phyloP scores from a whole-genome alignment of 2,888 invertebrate species.

The Cetonia aurata region DNA sequence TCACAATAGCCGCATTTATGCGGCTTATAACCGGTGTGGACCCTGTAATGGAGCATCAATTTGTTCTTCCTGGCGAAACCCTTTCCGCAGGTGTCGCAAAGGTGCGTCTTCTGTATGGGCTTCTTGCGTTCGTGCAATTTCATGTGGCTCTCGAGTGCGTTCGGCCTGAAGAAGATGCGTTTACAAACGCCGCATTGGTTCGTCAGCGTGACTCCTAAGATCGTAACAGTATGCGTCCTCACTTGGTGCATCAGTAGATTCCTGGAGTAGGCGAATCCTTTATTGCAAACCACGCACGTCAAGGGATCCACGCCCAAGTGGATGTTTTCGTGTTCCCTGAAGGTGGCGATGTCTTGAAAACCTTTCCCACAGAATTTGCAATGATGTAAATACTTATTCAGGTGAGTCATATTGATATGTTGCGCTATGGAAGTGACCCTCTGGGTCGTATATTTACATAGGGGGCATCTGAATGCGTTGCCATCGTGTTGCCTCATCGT shows the following conservation, averaged over 20 bases:
- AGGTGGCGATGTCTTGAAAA: conserved; percentile 69
- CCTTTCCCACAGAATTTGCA: conserved; percentile 71
- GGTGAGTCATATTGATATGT: conserved; percentile 61
- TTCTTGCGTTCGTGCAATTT: conserved; percentile 46
- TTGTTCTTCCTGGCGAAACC: conserved; percentile 61
- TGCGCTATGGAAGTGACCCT: conserved; percentile 57
- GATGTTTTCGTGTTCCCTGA: conserved; percentile 71
- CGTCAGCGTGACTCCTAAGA: conserved; percentile 65
- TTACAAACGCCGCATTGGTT: conserved; percentile 61
- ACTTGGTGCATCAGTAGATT: conserved; percentile 60
- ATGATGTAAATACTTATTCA: conserved; percentile 66
- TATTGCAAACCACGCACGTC: conserved; percentile 69
- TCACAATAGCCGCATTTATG: conserved; percentile 67
- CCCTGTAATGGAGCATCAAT: conserved; percentile 57
- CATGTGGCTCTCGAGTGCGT: conserved; percentile 66
- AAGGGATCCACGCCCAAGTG: conserved; percentile 69
- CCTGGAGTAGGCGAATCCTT: conserved; percentile 68
- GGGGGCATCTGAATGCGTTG: conserved; percentile 58
- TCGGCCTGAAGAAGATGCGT: conserved; percentile 58
- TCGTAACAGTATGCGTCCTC: conserved; percentile 61
- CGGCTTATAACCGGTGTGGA: conserved; percentile 58
- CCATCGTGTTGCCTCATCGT: conserved; percentile 58
- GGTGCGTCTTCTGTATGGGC: conserved; percentile 53
- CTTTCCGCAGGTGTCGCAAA: conserved; percentile 63
- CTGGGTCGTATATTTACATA: conserved; percentile 59